Conservation (phyloP, 2,888 invertebrate species). For the Hedya salicella region DNA sequence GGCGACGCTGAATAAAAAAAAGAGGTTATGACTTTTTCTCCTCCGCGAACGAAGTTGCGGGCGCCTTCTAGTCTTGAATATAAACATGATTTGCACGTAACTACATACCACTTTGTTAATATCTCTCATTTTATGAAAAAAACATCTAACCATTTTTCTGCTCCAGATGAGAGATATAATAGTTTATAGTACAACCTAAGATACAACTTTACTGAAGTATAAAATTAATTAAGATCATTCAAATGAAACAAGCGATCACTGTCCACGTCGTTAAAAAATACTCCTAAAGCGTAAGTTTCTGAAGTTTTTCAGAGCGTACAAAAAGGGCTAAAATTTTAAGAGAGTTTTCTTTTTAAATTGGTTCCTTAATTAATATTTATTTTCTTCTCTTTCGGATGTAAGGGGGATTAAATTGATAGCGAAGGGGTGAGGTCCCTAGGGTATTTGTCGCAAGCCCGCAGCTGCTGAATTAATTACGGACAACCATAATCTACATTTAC, state of each 20-base stretch:
- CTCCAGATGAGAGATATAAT: neutral
- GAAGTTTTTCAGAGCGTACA: constrained; percentile 14
- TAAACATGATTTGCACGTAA: too few relatives aligned
- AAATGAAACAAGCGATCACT: constrained; percentile 31
- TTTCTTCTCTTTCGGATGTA: constrained; percentile 25
- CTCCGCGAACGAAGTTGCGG: too few relatives aligned
- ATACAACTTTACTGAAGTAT: constrained; percentile 23
- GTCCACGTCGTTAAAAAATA: constrained; percentile 32
- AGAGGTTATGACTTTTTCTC: too few relatives aligned
- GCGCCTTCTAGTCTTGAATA: too few relatives aligned
- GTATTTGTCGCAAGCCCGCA: constrained; percentile 4
- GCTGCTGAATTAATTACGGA: constrained; percentile 12
- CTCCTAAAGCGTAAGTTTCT: constrained; percentile 21
- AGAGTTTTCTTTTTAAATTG: constrained; percentile 43
- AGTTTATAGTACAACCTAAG: neutral
- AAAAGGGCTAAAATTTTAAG: constrained; percentile 35
- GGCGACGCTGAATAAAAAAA: too few relatives aligned
- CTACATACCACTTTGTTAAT: too few relatives aligned
- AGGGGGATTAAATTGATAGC: constrained; percentile 37
- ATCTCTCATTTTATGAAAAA: too few relatives aligned
- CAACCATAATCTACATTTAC: constrained; percentile 23
- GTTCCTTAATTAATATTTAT: constrained; percentile 42
- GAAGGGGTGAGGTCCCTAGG: constrained; percentile 17
- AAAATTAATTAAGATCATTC: constrained; percentile 33
- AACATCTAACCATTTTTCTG: constrained; percentile 15